These are phyloP conservation scores for Orientallactaga bullata DNA, from an alignment of 2,113 vertebrate genomes.

Conservation along the genomic window DNA sequence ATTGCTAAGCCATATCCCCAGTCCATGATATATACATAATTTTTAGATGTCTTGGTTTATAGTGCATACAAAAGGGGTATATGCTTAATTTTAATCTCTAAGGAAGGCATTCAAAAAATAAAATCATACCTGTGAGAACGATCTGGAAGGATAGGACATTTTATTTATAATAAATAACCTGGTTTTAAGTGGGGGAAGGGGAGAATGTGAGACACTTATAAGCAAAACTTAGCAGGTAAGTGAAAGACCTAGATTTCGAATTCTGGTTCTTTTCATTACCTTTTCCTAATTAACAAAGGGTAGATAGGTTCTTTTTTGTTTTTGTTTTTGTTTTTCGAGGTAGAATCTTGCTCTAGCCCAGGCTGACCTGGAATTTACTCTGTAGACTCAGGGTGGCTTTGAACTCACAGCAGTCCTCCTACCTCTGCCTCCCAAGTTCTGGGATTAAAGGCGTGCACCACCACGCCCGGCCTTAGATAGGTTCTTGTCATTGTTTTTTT, in stretches of 20 bases:
- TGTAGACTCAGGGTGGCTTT: no score
- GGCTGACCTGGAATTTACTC: no score
- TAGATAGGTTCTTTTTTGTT: background rate
- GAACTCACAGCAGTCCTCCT: no score
- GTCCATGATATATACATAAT: background rate
- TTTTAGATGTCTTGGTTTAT: background rate
- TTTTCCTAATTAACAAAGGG: background rate
- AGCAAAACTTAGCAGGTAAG: background rate
- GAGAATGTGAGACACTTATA: background rate
- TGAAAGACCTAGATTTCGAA: background rate
- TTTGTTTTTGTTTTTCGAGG: background rate
- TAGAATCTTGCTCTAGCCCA: no score
- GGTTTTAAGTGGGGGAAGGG: background rate
- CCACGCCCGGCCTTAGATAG: no score
- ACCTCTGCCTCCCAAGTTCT: no score
- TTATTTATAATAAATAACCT: background rate
- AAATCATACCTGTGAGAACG: background rate
- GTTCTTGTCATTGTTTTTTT: background rate
- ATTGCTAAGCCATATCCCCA: no score
- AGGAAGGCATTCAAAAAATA: background rate
- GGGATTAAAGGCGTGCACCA: no score
- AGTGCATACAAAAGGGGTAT: background rate
- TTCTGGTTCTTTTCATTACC: background rate
- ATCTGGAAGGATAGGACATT: background rate
- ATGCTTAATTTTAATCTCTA: conserved; percentile 17